Percentiles rank a stretch among this genome's conserved stretches.
Evolutionary conservation across 2,797 vertebrate genomes (phyloP).

Genomic region (Sylvia borin): DNA sequence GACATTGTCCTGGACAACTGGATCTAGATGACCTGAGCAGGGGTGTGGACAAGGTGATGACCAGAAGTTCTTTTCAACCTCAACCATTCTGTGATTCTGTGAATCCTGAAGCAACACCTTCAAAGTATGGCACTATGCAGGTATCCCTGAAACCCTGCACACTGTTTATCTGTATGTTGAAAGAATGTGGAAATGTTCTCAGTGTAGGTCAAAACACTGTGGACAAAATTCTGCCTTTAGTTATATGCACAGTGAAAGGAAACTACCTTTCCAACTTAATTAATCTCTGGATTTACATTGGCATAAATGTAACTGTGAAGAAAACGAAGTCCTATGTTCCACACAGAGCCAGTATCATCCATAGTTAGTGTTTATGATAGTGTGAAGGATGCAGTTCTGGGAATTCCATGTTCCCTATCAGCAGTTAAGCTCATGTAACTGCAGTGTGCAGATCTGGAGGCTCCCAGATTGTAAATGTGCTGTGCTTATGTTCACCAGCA

Average conservation of each 20-base stretch:
- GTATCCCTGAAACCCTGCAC: neutral
- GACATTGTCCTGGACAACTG: neutral
- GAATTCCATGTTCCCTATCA: neutral
- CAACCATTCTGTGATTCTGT: neutral
- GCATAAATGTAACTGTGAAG: neutral
- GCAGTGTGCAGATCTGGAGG: neutral
- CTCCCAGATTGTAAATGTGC: neutral
- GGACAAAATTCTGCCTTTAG: neutral
- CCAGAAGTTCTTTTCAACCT: neutral
- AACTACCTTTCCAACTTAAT: neutral
- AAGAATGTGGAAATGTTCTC: neutral
- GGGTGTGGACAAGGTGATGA: neutral
- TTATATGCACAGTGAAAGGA: neutral
- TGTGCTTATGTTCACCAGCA: neutral
- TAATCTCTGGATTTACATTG: neutral
- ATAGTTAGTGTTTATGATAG: neutral
- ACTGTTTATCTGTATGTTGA: neutral
- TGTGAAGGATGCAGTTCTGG: neutral
- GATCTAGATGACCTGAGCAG: neutral
- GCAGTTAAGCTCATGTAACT: neutral
- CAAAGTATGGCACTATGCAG: neutral
- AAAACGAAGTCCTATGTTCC: neutral
- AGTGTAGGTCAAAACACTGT: neutral
- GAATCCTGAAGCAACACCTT: neutral
- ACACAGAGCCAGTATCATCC: neutral